Evolutionary conservation across 2,113 vertebrate species (phyloP).

Genomic region (Pogonocichla stellata): DNA sequence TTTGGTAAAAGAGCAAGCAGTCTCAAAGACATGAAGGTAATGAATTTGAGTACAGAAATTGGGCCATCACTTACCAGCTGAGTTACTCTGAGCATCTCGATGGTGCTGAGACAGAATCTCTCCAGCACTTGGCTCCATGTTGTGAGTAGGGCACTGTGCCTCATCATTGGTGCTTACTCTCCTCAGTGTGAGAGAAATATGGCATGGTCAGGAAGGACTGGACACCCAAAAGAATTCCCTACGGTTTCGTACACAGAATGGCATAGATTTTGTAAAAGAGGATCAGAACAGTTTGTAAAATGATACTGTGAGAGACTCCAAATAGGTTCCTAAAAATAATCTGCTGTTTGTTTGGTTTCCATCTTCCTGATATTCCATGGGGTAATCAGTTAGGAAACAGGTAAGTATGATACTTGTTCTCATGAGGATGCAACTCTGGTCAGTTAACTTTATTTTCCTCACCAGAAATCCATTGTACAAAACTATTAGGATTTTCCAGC

Average conservation of each 20-base stretch:
- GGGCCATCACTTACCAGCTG: slow-evolving; percentile 27
- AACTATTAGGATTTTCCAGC: neutral
- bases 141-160: neutral
- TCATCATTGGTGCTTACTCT: slow-evolving; percentile 3
- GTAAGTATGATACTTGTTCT: neutral
- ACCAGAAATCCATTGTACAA: neutral
- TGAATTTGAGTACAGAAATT: neutral
- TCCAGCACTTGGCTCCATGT: neutral
- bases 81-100: neutral
- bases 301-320: neutral
- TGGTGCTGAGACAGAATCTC: neutral
- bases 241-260: neutral
- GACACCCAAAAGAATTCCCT: neutral
- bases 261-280: neutral
- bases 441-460: neutral
- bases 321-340: neutral
- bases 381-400: neutral
- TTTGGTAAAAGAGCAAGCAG: neutral
- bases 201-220: neutral
- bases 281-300: neutral
- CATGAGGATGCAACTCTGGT: neutral
- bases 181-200: neutral
- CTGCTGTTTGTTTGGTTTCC: neutral
- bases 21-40: neutral
- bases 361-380: neutral